These are phyloP conservation scores for Cryptosula pallasiana DNA, from an alignment of 2,888 invertebrate species.

Conservation along the genomic window DNA sequence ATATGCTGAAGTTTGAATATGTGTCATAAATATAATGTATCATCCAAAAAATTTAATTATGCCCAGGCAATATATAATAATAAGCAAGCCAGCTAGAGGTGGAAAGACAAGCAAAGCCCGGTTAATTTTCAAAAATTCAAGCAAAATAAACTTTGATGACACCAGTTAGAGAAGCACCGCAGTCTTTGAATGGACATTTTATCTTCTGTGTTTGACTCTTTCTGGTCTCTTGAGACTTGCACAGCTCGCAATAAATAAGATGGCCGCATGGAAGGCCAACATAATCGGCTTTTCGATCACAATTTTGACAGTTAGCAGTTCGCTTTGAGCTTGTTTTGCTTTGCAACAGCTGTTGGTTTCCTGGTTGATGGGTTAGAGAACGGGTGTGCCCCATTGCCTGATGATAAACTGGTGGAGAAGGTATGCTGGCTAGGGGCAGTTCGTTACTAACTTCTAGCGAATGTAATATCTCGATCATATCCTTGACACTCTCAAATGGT, in stretches of 20 bases:
- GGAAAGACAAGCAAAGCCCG: no score
- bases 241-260: neutral
- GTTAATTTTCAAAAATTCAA: no score
- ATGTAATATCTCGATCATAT: neutral
- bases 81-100: no score
- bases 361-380: neutral
- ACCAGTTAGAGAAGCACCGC: neutral
- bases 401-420: neutral
- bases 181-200: neutral
- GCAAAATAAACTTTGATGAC: neutral
- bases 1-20: no score
- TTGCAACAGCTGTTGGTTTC: neutral
- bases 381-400: neutral
- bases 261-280: slow-evolving; percentile 13
- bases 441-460: neutral
- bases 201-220: neutral
- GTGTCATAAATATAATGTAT: no score
- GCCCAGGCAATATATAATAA: no score
- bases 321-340: neutral
- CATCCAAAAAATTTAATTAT: no score
- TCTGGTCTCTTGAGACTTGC: neutral
- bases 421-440: neutral
- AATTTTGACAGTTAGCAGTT: neutral
- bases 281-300: neutral
- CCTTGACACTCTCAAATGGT: neutral